These are phyloP conservation scores for Syngnathus scovelli DNA, from an alignment of 2,113 vertebrate genomes.

Conservation along the genomic window DNA sequence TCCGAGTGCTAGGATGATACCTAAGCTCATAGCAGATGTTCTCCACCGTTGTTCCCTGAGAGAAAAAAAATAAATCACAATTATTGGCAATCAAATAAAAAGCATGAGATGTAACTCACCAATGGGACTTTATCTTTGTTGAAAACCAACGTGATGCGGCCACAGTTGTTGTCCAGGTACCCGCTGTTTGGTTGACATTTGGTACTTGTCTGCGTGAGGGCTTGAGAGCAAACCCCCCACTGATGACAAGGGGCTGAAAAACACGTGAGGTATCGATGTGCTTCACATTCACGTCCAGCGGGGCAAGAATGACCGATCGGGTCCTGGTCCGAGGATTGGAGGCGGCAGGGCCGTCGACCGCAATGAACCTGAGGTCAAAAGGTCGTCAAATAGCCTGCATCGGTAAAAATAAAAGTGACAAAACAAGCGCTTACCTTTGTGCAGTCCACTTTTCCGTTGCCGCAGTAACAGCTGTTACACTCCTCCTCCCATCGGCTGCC, in stretches of 20 bases:
- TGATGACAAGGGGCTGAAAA: slow-evolving; percentile 82
- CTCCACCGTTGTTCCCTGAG: slow-evolving; percentile 89
- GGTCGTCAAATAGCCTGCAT: no score
- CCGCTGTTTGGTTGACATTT: slow-evolving; percentile 82
- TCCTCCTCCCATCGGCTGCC: slow-evolving; percentile 89
- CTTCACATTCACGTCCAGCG: slow-evolving; percentile 74
- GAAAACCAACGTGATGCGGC: slow-evolving; percentile 86
- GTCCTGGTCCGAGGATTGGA: slow-evolving; percentile 49
- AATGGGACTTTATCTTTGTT: slow-evolving; percentile 81
- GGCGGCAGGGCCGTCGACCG: slow-evolving; percentile 79
- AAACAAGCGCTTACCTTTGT: slow-evolving; percentile 77
- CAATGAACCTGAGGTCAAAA: slow-evolving; percentile 80
- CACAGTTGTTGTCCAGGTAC: slow-evolving; percentile 88
- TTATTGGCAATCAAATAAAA: slow-evolving; percentile 11
- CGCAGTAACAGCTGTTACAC: slow-evolving; percentile 88
- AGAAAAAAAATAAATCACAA: slow-evolving; percentile 3
- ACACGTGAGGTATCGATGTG: slow-evolving; percentile 80
- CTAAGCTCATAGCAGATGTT: slow-evolving; percentile 88
- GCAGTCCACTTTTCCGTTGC: slow-evolving; percentile 81
- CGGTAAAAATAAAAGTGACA: not conserved
- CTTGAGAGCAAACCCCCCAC: slow-evolving; percentile 83
- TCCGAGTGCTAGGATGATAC: slow-evolving; percentile 79
- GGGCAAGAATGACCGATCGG: slow-evolving; percentile 68
- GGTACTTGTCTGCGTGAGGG: slow-evolving; percentile 58
- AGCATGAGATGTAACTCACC: slow-evolving; percentile 62